Base-by-base conservation (phyloP, 2,797 vertebrate species). In the Catamblyrhynchus diadema region DNA sequence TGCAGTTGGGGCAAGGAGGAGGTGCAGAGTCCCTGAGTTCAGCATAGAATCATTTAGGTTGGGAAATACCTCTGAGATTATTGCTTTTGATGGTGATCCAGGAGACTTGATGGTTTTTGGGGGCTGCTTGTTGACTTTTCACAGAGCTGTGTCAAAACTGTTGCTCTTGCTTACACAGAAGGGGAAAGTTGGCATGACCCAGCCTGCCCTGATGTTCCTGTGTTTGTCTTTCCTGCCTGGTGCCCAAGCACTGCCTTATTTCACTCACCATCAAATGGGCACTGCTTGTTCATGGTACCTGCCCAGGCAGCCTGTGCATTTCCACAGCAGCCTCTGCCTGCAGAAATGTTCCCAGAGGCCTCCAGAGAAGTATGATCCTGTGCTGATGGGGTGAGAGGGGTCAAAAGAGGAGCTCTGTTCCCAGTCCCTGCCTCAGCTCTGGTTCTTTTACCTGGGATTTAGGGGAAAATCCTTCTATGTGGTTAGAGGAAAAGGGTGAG, bases 81-180 rank as follows among this genome's bases (percentile, higher is more conserved):
- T n/a, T 56, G 51, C 42, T 81, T 83, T 86, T 93, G 92, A 81
- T 8, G 4, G 14, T 73, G 41, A 20, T 69, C 59, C 73, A 91
- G 35, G 62, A 91, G 64, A 75, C 33, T 39, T 56, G 42, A 9
- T 10, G 3, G 32, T 57, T 89, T 73, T 59, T 6, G 73, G 41
- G 78, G 73, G 37, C 50, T 5, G 2, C 54, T 69, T 92, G 39
- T 93, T 93, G 91, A 90, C 81, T 96, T 96, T 94, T 91, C 69
- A 71, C 80, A 66, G 89, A 84, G 77, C 87, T 88, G 16, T 75
- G 85, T 95, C 87, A 96, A 88, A 94, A 62, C 41, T 1, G 2
- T 88, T 90, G 94, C 54, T 90, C 62, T 78, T 92, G 82, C 90
- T 90, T 86, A 67, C 48, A 83, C 27, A 30, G 66, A 88, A 88